Evolutionary conservation across 2,888 invertebrate species (phyloP).

Genomic region (Papilio elwesi): DNA sequence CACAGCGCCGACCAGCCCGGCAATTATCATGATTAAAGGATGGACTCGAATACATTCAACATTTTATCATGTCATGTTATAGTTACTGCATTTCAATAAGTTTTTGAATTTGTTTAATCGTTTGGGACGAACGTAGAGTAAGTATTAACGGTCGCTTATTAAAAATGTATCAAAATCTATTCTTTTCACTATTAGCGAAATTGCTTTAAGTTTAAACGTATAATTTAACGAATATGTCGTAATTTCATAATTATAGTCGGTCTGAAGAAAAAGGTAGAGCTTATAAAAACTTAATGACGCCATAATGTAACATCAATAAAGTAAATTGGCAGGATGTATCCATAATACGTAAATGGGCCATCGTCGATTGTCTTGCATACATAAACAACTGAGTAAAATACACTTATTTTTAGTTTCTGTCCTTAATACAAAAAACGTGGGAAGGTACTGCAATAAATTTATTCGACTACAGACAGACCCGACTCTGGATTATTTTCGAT

Average conservation of each 20-base stretch:
- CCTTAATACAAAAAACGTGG: background rate
- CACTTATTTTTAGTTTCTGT: conserved; percentile 9
- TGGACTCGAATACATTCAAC: conserved; percentile 30
- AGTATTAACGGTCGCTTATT: conserved; percentile 60
- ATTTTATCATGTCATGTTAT: conserved; percentile 33
- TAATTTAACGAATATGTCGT: conserved; percentile 75
- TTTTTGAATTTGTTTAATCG: conserved; percentile 29
- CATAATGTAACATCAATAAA: conserved; percentile 80
- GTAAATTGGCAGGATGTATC: conserved; percentile 80
- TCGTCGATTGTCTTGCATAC: conserved; percentile 21
- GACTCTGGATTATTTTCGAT: conserved; percentile 26
- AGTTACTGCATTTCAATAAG: conserved; percentile 23
- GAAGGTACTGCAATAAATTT: background rate
- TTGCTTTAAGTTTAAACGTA: conserved; percentile 65
- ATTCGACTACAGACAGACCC: conserved; percentile 38
- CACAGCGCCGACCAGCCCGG: conserved; percentile 23
- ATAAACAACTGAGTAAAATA: conserved; percentile 13
- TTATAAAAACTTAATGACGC: conserved; percentile 79
- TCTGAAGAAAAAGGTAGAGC: conserved; percentile 65
- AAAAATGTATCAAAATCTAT: conserved; percentile 57
- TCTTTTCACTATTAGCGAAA: conserved; percentile 67
- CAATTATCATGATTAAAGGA: conserved; percentile 42
- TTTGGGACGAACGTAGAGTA: conserved; percentile 5
- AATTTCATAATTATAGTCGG: conserved; percentile 78
- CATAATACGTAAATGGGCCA: conserved; percentile 39